Evolutionary conservation across 2,797 vertebrate species (phyloP).

Genomic region (Vipera latastei): DNA sequence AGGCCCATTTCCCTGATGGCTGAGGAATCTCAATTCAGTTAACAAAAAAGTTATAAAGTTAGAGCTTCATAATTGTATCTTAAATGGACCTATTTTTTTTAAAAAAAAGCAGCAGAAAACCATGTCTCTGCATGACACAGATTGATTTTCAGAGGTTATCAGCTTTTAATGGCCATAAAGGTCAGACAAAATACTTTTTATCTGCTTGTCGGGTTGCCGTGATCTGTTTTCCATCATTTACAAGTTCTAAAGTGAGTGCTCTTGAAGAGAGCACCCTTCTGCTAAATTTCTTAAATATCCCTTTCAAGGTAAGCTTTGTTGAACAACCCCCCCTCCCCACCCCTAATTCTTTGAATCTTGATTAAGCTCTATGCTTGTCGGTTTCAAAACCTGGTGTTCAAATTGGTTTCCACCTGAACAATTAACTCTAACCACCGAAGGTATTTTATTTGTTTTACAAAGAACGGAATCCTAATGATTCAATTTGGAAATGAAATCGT

Average conservation of each 20-base stretch:
- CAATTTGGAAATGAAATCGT: background rate
- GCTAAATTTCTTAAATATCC: constrained; percentile 38
- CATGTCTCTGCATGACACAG: constrained; percentile 39
- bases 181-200: constrained; percentile 64
- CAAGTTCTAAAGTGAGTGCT: constrained; percentile 62
- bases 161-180: constrained; percentile 56
- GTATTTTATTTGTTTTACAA: background rate
- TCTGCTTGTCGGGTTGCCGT: constrained; percentile 53
- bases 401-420: background rate
- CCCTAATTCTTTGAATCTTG: background rate
- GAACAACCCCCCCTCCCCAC: background rate
- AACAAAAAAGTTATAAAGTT: constrained; percentile 27
- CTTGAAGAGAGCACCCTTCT: constrained; percentile 45
- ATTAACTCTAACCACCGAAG: background rate
- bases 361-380: background rate
- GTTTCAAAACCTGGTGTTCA: background rate
- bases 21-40: accelerated
- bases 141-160: constrained; percentile 40
- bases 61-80: constrained; percentile 13
- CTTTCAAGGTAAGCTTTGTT: constrained; percentile 55
- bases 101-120: constrained; percentile 27
- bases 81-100: background rate
- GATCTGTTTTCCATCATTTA: constrained; percentile 65
- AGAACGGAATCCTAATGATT: background rate
- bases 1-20: background rate